Evolutionary conservation across 2,113 vertebrate species (phyloP).

Genomic region (Solea senegalensis): DNA sequence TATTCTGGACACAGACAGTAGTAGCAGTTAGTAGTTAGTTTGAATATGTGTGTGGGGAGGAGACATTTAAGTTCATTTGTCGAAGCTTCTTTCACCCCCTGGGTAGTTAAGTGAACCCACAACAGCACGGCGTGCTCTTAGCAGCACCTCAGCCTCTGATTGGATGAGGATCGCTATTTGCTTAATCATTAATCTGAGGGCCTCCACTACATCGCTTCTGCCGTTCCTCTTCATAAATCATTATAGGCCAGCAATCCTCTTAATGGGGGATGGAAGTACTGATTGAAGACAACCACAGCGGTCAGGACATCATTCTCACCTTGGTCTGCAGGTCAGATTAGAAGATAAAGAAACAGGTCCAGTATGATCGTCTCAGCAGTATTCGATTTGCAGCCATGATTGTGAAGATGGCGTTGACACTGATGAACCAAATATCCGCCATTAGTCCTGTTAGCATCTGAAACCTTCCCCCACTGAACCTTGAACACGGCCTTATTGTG

Average conservation of each 20-base stretch:
- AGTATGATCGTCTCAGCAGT: constrained; percentile 7
- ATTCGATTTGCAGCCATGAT: not conserved
- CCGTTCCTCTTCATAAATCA: constrained; percentile 70
- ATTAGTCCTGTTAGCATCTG: too few relatives aligned
- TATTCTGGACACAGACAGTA: too few relatives aligned
- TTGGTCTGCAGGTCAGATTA: constrained; percentile 31
- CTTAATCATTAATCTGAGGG: constrained; percentile 71
- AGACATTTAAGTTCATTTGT: not conserved
- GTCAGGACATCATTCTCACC: constrained; percentile 33
- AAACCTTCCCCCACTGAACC: too few relatives aligned
- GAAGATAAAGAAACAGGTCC: constrained; percentile 10
- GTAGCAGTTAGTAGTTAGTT: too few relatives aligned
- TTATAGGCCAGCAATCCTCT: constrained; percentile 56
- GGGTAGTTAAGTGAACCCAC: constrained; percentile 41
- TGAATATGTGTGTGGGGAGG: not conserved
- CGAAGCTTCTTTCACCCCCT: constrained; percentile 12
- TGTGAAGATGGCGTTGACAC: not conserved
- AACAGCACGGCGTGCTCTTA: constrained; percentile 31
- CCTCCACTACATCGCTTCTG: constrained; percentile 66
- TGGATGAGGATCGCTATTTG: constrained; percentile 63
- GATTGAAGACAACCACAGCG: constrained; percentile 53
- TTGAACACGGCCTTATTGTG: too few relatives aligned
- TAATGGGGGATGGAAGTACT: constrained; percentile 63
- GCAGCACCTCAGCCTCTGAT: constrained; percentile 34
- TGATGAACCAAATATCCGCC: too few relatives aligned